Evolutionary conservation across 1,140 invertebrate species (phyloP).

Genomic region (Geopemphigus sp.): DNA sequence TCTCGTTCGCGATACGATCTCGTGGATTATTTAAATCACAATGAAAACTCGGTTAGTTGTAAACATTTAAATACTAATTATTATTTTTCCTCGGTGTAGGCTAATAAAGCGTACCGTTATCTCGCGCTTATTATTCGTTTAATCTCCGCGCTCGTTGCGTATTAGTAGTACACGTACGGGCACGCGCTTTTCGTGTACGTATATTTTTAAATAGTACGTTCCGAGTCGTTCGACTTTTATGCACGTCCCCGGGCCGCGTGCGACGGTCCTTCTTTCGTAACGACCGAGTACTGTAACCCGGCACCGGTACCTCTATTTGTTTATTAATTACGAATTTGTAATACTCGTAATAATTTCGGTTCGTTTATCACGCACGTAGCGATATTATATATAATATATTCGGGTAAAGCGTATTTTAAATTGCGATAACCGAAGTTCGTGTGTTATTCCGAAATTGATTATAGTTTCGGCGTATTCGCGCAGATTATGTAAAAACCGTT

Average conservation of each 20-base stretch:
- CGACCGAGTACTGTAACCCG: no score
- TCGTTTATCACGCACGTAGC: no score
- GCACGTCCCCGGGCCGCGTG: neutral
- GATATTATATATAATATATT: no score
- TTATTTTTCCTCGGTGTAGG: conserved; percentile 11
- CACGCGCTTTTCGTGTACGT: neutral
- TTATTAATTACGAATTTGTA: no score
- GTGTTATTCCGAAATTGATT: conserved; percentile 1
- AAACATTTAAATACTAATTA: conserved; percentile 38
- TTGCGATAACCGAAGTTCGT: no score
- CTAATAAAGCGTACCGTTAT: conserved; percentile 21
- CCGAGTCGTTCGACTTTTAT: neutral
- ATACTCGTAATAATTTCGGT: no score
- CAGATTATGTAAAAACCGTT: neutral
- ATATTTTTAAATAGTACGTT: conserved; percentile 10
- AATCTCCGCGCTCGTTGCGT: neutral
- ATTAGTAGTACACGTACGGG: no score
- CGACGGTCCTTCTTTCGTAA: neutral
- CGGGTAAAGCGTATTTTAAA: no score
- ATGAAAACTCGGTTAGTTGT: conserved; percentile 14
- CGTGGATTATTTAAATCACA: conserved; percentile 30
- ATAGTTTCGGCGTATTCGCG: neutral
- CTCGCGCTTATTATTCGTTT: conserved; percentile 26
- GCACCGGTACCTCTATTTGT: no score
- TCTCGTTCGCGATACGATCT: conserved; percentile 25